phyloP scores from a whole-genome alignment of 2,888 invertebrate genomes.

The Chrysomela aeneicollis region DNA sequence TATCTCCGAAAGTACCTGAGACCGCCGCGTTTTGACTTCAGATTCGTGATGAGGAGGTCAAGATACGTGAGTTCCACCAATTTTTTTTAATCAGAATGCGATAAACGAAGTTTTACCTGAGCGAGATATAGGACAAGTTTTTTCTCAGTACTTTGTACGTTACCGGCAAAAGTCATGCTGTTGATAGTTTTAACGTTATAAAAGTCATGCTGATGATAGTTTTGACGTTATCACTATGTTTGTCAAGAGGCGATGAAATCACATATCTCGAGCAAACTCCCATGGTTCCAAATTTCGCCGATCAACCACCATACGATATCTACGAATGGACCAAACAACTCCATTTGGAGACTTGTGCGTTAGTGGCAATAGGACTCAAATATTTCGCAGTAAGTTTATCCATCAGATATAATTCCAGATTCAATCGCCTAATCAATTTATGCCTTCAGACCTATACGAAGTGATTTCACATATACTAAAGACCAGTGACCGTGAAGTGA shows the following conservation, averaged over 20 bases:
- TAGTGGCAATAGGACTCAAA: constrained; percentile 62
- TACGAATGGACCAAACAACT: constrained; percentile 57
- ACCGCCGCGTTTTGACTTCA: too few species aligned
- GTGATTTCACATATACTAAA: too few species aligned
- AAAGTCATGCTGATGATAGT: constrained; percentile 34
- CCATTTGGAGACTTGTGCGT: constrained; percentile 61
- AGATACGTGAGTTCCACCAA: too few species aligned
- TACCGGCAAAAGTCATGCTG: constrained; percentile 26
- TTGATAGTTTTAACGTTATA: constrained; percentile 44
- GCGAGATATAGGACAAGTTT: too few species aligned
- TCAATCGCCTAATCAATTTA: too few species aligned
- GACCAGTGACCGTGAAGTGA: too few species aligned
- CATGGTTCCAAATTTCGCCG: constrained; percentile 36
- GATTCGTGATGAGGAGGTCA: too few species aligned
- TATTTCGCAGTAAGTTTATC: constrained; percentile 57
- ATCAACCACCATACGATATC: constrained; percentile 55
- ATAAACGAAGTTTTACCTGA: too few species aligned
- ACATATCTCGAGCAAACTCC: constrained; percentile 23
- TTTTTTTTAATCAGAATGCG: too few species aligned
- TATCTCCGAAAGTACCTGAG: too few species aligned
- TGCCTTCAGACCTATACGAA: too few species aligned
- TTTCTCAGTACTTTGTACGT: not conserved
- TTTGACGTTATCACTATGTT: constrained; percentile 46
- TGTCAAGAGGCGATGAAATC: constrained; percentile 35
- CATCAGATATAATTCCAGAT: too few species aligned